These are phyloP conservation scores for Macrotus californicus DNA, from an alignment of 2,113 vertebrate species.

Conservation along the genomic window DNA sequence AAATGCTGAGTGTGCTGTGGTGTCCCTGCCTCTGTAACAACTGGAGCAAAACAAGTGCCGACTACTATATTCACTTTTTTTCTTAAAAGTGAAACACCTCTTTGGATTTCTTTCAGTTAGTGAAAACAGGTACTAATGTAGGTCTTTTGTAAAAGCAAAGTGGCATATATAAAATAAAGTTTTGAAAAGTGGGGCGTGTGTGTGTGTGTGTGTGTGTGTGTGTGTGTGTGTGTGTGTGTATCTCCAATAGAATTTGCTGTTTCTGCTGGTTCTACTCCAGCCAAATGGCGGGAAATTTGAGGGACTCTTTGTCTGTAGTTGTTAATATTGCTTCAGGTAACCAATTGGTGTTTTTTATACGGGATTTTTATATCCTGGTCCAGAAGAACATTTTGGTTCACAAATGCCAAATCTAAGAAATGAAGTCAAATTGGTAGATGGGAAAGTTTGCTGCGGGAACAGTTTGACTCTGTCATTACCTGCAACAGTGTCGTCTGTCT, in stretches of 20 bases:
- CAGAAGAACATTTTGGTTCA: neutral
- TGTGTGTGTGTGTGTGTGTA: too few relatives aligned
- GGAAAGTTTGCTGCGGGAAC: conserved; percentile 32
- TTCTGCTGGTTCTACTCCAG: neutral
- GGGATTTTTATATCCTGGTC: neutral
- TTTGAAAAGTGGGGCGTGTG: neutral
- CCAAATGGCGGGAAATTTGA: neutral
- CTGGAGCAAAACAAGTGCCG: neutral
- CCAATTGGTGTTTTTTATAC: neutral
- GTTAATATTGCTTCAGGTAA: neutral
- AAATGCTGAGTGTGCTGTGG: neutral
- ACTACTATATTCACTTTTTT: neutral
- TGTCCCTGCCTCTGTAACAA: neutral
- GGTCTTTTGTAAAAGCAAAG: neutral
- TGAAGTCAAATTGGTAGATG: conserved; percentile 10
- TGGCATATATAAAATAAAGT: too few relatives aligned
- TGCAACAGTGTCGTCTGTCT: conserved; percentile 47
- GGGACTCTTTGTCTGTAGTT: neutral
- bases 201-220: too few relatives aligned
- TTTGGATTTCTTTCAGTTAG: neutral
- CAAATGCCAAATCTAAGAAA: neutral
- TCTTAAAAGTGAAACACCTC: neutral
- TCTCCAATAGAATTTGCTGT: neutral
- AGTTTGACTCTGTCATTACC: conserved; percentile 57
- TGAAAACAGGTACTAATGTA: neutral